phyloP scores from a whole-genome alignment of 1,140 invertebrate species.

The Brachionus asplanchnoidis region DNA sequence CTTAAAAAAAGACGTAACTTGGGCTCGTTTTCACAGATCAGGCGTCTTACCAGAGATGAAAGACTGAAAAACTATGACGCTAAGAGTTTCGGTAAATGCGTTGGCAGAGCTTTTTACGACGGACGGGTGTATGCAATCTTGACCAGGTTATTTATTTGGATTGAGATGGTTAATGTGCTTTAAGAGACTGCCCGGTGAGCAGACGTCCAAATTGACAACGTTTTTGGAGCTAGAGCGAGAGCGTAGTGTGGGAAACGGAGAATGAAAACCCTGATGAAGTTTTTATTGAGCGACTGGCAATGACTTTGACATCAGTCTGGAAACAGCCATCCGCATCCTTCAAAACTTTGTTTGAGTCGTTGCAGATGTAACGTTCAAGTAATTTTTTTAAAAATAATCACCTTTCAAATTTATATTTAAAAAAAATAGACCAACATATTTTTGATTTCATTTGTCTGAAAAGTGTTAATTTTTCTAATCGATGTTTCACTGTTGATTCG shows the following conservation, averaged over 20 bases:
- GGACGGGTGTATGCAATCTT: no score
- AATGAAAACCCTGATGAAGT: background rate
- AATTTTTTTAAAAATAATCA: no score
- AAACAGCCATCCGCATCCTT: background rate
- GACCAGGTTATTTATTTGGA: no score
- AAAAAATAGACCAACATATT: no score
- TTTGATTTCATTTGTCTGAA: no score
- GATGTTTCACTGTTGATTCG: no score
- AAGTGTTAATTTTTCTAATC: no score
- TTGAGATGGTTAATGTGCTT: background rate
- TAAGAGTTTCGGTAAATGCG: background rate
- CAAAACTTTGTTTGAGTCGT: no score
- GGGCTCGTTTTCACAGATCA: no score
- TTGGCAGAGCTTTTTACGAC: background rate
- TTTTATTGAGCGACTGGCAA: background rate
- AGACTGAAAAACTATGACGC: background rate
- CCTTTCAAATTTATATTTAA: no score
- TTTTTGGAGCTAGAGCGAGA: background rate
- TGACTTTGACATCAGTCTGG: background rate
- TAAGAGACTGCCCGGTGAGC: background rate
- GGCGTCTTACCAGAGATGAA: background rate
- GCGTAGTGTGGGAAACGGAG: background rate
- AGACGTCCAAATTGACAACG: background rate
- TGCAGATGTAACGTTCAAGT: no score
- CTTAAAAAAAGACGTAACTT: no score